Percentiles rank a stretch among this genome's conserved stretches.
These are phyloP conservation scores for Calameuta pallipes DNA, from an alignment of 2,888 invertebrate genomes.

Conservation along the genomic window DNA sequence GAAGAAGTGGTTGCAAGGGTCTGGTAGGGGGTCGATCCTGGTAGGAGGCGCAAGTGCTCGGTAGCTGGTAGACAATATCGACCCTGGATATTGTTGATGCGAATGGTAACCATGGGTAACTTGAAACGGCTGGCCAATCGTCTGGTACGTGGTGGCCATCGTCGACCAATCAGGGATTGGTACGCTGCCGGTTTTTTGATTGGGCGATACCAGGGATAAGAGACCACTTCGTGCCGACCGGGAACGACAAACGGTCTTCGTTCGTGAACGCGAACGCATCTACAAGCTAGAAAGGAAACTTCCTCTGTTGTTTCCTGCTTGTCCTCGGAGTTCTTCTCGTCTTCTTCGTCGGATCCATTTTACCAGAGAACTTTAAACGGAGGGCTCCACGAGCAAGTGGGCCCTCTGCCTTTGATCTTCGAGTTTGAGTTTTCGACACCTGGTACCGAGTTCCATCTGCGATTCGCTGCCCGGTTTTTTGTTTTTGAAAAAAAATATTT, in stretches of 20 bases:
- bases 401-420: neutral
- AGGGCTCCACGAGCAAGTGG: neutral
- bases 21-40: conserved; percentile 16
- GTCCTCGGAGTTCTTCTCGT: neutral
- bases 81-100: conserved; percentile 62
- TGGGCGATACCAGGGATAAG: conserved; percentile 63
- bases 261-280: conserved; percentile 52
- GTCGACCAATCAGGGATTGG: conserved; percentile 52
- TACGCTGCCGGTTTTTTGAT: conserved; percentile 60
- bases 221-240: conserved; percentile 59
- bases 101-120: conserved; percentile 64
- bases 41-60: conserved; percentile 28
- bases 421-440: neutral
- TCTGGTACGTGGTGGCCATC: conserved; percentile 56
- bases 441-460: neutral
- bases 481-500: neutral
- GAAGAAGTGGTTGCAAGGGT: neutral
- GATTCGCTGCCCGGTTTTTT: neutral
- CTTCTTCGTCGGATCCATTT: neutral
- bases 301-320: neutral
- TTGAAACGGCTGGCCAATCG: conserved; percentile 57
- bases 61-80: conserved; percentile 51
- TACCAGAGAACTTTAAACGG: neutral
- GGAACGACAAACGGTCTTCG: conserved; percentile 51
- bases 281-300: conserved; percentile 7